These are phyloP conservation scores for Adelphocoris suturalis DNA, from an alignment of 2,888 invertebrate genomes.

Conservation along the genomic window DNA sequence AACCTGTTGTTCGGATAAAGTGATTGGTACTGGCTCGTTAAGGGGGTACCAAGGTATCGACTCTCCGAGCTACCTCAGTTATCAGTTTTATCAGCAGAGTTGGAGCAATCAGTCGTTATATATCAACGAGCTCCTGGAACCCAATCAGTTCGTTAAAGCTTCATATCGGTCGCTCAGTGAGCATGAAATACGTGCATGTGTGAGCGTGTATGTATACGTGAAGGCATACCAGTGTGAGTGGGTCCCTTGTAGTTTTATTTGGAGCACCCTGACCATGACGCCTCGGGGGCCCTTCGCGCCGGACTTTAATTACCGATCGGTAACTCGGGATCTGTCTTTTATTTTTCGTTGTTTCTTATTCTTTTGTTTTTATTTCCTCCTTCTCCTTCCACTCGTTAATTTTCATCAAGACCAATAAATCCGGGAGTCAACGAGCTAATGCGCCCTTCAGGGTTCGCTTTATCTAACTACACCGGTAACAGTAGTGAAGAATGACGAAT, in stretches of 20 bases:
- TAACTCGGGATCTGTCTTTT: constrained; percentile 10
- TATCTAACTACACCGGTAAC: no score
- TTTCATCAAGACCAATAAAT: constrained; percentile 25
- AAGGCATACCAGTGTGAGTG: not conserved
- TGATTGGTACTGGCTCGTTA: not conserved
- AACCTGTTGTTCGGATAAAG: constrained; percentile 19
- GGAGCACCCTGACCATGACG: constrained; percentile 18
- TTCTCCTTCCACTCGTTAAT: constrained; percentile 7
- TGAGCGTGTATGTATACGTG: not conserved
- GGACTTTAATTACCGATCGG: constrained; percentile 24
- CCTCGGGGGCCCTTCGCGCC: constrained; percentile 6
- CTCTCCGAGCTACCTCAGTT: not conserved
- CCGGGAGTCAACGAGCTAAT: constrained; percentile 14
- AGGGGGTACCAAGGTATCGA: not conserved
- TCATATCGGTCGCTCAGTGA: not conserved
- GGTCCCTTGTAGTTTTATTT: constrained; percentile 30
- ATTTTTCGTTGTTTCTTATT: not conserved
- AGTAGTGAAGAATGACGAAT: no score
- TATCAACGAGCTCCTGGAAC: not conserved
- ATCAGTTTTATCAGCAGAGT: not conserved
- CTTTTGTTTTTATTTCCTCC: not conserved
- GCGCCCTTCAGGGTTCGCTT: not conserved
- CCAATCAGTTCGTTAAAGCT: constrained; percentile 19
- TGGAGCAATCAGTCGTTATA: constrained; percentile 32
- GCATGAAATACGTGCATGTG: not conserved